These are phyloP conservation scores for Heliconius hermathena DNA, from an alignment of 1,140 invertebrate genomes.

Conservation along the genomic window DNA sequence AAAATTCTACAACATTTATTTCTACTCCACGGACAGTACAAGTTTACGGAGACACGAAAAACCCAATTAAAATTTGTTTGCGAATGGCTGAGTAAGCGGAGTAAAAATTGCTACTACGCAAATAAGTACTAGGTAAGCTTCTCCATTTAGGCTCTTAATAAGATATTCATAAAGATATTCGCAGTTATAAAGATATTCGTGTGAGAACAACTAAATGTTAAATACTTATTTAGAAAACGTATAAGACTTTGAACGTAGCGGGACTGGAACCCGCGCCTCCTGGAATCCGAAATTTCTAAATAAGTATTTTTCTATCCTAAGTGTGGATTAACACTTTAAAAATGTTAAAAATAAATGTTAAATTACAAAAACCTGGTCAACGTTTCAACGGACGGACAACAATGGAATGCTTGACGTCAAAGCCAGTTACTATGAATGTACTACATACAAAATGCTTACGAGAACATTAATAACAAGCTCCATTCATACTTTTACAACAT, in stretches of 20 bases:
- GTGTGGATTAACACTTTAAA: no score
- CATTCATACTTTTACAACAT: slow-evolving; percentile 10
- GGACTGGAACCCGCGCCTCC: no score
- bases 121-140: slow-evolving; percentile 75
- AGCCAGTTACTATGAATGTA: slow-evolving; percentile 28
- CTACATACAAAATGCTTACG: slow-evolving; percentile 21
- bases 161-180: slow-evolving; percentile 55
- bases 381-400: slow-evolving; percentile 34
- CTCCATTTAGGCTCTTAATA: slow-evolving; percentile 58
- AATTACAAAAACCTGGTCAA: slow-evolving; percentile 58
- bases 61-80: slow-evolving; percentile 79
- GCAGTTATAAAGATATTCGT: slow-evolving; percentile 67
- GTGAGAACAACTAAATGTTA: slow-evolving; percentile 46
- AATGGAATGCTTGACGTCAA: slow-evolving; percentile 47
- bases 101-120: slow-evolving; percentile 72
- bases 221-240: no score
- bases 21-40: slow-evolving; percentile 42
- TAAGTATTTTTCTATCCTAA: no score
- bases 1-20: slow-evolving; percentile 41
- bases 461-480: slow-evolving; percentile 26
- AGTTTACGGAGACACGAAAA: slow-evolving; percentile 72
- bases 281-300: no score
- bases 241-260: no score
- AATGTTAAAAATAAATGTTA: slow-evolving; percentile 50
- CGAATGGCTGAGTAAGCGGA: slow-evolving; percentile 71